Conservation (phyloP, 1,140 invertebrate species). For the Delia radicum region DNA sequence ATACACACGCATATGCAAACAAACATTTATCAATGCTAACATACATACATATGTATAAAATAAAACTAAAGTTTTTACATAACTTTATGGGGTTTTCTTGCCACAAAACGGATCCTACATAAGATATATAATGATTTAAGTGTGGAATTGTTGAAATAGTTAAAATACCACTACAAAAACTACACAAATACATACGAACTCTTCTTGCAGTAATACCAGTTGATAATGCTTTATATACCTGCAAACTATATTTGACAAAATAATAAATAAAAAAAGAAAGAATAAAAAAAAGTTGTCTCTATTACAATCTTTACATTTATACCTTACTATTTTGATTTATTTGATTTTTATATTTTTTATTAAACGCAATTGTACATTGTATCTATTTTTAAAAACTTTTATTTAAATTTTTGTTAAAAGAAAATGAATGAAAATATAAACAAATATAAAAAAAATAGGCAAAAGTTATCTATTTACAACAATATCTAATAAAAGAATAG, state of each 20-base stretch:
- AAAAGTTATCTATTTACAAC: slow-evolving; percentile 1
- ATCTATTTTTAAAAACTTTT: not conserved
- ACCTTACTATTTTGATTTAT: not conserved
- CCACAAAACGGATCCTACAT: not conserved
- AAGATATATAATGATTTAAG: not conserved
- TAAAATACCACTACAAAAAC: not conserved
- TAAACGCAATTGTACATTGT: not conserved
- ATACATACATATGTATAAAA: too few relatives aligned
- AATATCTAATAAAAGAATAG: not conserved
- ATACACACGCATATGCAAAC: too few relatives aligned
- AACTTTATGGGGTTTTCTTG: not conserved
- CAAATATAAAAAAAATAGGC: not conserved
- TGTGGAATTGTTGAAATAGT: not conserved
- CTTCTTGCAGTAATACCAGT: not conserved
- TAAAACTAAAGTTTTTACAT: too few relatives aligned
- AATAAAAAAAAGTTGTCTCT: not conserved
- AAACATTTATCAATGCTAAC: too few relatives aligned
- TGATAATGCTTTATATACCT: not conserved
- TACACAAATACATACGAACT: not conserved
- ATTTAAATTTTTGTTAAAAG: not conserved
- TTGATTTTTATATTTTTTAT: too few relatives aligned
- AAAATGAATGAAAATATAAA: not conserved
- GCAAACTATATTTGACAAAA: not conserved
- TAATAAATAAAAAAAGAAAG: not conserved
- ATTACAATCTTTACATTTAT: not conserved